Evolutionary conservation across 2,113 vertebrate species (phyloP), one percentile per base, ranked within the genome.

Genomic region (Apodemus speciosus): DNA sequence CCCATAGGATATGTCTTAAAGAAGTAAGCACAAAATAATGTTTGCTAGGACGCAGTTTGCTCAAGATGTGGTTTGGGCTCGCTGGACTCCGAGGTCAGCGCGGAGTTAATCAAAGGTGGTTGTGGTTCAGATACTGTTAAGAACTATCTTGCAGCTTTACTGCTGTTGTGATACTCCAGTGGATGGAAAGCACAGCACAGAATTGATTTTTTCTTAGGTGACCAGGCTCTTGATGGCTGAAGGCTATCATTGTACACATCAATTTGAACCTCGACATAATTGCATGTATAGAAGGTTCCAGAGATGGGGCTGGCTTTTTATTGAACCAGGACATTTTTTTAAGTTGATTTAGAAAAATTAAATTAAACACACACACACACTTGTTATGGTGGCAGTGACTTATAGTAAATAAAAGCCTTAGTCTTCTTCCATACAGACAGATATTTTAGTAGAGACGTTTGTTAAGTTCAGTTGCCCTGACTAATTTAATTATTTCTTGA

Each of bases 161-260:
- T 69, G 40, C 35, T 85, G 46, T 80, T 86, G 7, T 66, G 84
- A 46, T 77, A 64, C 4, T 40, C 60, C 73, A 9, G 21, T 62
- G 66, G 86, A 21, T 69, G 51, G 40, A 94, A 69, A 71, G 80
- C 58, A 58, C 58, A 90, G 53, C 87, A 30, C 20, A 77, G 53
- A 89, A 91, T 25, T 94, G 90, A 93, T 92, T 89, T 93, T 88
- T 95, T 35, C 69, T 84, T 87, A 66, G 84, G 56, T 73, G 49
- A 91, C 68, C 83, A 81, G 16, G 58, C n/a, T 85, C 13, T 94
- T 35, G 80, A 56, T n/a, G 64, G 81, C 81, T 49, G 35, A 64
- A 49, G 87, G 75, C 72, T 75, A n/a, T 87, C 40, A 32, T 16
- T 60, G 79, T 85, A 81, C 95, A 62, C 64, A 88, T 85, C 40